A percentile compares a stretch with the other conserved stretches of the same genome.
Evolutionary conservation across 2,113 vertebrate genomes (phyloP).

Genomic region (Petroica traversi): DNA sequence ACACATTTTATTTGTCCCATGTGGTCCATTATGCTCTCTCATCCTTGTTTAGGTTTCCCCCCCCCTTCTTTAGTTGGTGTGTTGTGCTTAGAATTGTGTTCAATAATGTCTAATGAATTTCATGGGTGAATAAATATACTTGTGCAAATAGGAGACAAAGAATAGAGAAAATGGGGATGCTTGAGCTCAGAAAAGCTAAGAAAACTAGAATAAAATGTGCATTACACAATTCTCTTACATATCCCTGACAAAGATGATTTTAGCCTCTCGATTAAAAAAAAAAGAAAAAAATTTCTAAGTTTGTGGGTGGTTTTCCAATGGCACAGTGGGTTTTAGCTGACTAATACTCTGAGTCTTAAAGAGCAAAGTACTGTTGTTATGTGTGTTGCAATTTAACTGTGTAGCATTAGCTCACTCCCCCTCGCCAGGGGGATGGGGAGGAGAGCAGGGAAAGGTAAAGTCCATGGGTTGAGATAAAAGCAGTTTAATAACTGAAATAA

Average conservation of each 20-base stretch:
- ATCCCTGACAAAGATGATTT: not conserved
- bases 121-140: not conserved
- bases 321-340: slow-evolving; percentile 54
- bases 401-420: not conserved
- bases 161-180: not conserved
- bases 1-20: not conserved
- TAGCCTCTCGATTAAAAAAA: not conserved
- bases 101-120: slow-evolving; percentile 6
- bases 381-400: not conserved
- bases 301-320: slow-evolving; percentile 48
- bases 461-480: not conserved
- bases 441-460: not conserved
- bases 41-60: not conserved
- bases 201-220: not conserved
- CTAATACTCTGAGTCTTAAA: slow-evolving; percentile 32
- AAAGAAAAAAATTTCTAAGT: not conserved
- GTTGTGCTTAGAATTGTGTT: not conserved
- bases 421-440: accelerated
- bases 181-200: not conserved
- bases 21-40: not conserved
- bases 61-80: not conserved
- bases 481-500: not conserved
- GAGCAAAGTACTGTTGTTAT: not conserved
- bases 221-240: not conserved
- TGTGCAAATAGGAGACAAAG: not conserved